phyloP scores from a whole-genome alignment of 2,797 vertebrate species.

The Mormyrus proboscirostris region DNA sequence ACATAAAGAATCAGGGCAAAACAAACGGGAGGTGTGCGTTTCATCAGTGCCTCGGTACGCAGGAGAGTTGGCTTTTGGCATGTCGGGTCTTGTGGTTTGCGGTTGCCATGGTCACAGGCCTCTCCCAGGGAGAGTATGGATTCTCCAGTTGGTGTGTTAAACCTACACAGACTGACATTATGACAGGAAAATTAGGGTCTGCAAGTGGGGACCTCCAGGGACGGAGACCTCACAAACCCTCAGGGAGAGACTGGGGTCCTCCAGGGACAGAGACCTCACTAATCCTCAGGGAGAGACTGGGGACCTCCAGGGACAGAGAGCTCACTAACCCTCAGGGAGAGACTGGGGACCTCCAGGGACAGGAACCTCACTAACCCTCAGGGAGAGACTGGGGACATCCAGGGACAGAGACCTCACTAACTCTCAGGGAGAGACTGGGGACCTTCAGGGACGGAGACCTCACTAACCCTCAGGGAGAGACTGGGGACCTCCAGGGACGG shows the following conservation, averaged over 20 bases:
- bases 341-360: background rate
- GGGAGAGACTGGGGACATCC: background rate
- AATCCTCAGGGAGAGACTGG: background rate
- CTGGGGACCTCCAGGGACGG: background rate
- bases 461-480: background rate
- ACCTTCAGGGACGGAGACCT: too few relatives aligned
- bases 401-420: too few relatives aligned
- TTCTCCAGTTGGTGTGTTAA: background rate
- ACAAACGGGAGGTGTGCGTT: background rate
- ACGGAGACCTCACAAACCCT: background rate
- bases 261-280: background rate
- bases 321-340: too few relatives aligned
- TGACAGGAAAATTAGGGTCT: background rate
- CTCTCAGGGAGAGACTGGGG: background rate
- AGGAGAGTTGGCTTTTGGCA: background rate
- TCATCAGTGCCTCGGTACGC: background rate
- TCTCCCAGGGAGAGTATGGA: background rate
- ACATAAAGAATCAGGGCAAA: background rate
- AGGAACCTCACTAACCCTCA: too few relatives aligned
- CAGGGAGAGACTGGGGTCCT: background rate
- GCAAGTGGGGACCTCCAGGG: background rate
- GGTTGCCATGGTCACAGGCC: background rate
- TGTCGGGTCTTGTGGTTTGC: background rate
- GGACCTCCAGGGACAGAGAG: too few relatives aligned
- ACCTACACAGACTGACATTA: background rate